Conservation (phyloP, 2,888 invertebrate genomes). For the Steromphala cineraria region DNA sequence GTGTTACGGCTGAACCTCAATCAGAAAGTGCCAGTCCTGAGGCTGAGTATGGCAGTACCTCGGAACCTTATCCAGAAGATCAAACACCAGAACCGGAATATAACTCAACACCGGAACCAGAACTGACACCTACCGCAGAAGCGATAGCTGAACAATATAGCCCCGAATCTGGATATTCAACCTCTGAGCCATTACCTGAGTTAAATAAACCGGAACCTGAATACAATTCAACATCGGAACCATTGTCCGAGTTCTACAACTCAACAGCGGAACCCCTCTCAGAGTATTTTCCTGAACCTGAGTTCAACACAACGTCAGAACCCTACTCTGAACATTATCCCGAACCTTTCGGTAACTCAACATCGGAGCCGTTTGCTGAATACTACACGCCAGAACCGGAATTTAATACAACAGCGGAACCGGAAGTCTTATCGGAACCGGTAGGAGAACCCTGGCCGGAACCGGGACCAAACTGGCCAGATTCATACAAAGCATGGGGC, state of each 20-base stretch:
- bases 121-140: not conserved
- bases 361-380: not conserved
- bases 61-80: no score
- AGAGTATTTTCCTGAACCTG: not conserved
- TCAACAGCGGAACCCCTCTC: not conserved
- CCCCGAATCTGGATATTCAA: not conserved
- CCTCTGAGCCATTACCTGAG: not conserved
- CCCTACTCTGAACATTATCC: not conserved
- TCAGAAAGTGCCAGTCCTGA: no score
- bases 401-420: not conserved
- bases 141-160: not conserved
- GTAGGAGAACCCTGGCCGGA: slow-evolving; percentile 46
- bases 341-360: not conserved
- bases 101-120: no score
- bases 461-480: slow-evolving; percentile 57
- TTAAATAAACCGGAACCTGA: not conserved
- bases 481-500: slow-evolving; percentile 49
- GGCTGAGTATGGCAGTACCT: no score
- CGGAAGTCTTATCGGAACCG: slow-evolving; percentile 24
- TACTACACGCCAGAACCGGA: slow-evolving; percentile 5
- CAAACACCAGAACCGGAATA: not conserved
- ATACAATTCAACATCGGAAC: not conserved
- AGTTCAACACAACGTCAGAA: not conserved
- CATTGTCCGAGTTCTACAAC: not conserved
- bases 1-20: no score